These are phyloP conservation scores for Pseudomugil tenellus DNA, from an alignment of 2,797 vertebrate genomes.

Conservation along the genomic window DNA sequence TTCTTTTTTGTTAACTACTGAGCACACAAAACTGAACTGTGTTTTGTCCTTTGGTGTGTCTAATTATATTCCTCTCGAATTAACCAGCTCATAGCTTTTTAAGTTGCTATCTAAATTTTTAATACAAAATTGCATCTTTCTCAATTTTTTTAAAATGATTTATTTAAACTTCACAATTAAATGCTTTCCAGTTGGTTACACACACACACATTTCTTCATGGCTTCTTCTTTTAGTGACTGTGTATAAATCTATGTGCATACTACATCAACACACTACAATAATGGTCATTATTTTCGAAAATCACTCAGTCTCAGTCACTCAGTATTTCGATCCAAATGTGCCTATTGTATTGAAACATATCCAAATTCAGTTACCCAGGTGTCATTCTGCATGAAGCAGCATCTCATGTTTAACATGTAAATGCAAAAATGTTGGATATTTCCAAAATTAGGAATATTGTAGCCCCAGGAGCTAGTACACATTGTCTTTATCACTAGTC, in stretches of 20 bases:
- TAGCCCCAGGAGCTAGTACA: slow-evolving; percentile 35
- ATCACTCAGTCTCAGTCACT: slow-evolving; percentile 50
- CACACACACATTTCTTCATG: slow-evolving; percentile 22
- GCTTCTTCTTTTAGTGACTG: slow-evolving; percentile 14
- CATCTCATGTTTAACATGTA: slow-evolving; percentile 51
- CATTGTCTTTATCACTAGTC: slow-evolving; percentile 32
- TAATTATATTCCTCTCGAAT: neutral
- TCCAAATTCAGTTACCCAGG: slow-evolving; percentile 75
- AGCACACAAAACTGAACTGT: slow-evolving; percentile 30
- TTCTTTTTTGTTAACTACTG: slow-evolving; percentile 2
- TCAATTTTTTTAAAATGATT: too few species aligned
- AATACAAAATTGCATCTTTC: slow-evolving; percentile 3
- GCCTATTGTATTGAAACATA: slow-evolving; percentile 81
- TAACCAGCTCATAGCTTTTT: slow-evolving; percentile 17
- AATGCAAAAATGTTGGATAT: slow-evolving; percentile 43
- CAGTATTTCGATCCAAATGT: slow-evolving; percentile 76
- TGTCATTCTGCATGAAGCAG: slow-evolving; percentile 63
- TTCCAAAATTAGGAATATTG: slow-evolving; percentile 54
- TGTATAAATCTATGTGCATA: slow-evolving; percentile 23
- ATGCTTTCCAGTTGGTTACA: slow-evolving; percentile 11
- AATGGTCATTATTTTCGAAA: slow-evolving; percentile 44
- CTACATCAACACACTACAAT: slow-evolving; percentile 26
- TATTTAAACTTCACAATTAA: slow-evolving; percentile 14
- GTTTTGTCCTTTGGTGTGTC: slow-evolving; percentile 6
- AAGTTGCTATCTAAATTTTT: slow-evolving; percentile 20